Evolutionary conservation across 1,140 invertebrate species (phyloP).

Genomic region (Tetragnatha versicolor): DNA sequence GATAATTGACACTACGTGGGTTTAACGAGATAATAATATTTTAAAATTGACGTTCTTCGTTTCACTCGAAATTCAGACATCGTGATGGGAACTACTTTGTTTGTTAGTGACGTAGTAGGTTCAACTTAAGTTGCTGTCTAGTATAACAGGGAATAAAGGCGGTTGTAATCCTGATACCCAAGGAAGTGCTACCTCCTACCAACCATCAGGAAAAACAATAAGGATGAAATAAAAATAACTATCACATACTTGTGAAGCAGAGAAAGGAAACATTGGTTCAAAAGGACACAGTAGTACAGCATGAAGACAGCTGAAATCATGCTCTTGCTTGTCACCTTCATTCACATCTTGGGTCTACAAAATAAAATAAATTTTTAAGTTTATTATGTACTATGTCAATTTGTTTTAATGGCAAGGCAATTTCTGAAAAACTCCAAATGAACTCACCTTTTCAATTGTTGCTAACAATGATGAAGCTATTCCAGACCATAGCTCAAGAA

Average conservation of each 20-base stretch:
- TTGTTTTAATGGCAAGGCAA: too few relatives aligned
- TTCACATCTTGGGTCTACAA: slow-evolving; percentile 41
- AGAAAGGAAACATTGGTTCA: slow-evolving; percentile 26
- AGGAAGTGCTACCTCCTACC: too few relatives aligned
- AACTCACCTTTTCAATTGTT: slow-evolving; percentile 25
- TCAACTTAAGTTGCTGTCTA: too few relatives aligned
- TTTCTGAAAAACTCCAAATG: not conserved
- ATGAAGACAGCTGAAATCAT: slow-evolving; percentile 38
- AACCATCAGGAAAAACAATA: too few relatives aligned
- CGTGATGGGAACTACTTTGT: too few relatives aligned
- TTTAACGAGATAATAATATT: too few relatives aligned
- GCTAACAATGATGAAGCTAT: slow-evolving; percentile 31
- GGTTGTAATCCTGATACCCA: too few relatives aligned
- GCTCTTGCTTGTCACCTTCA: slow-evolving; percentile 27
- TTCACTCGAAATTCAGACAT: too few relatives aligned
- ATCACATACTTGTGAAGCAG: not conserved
- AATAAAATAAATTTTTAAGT: not conserved
- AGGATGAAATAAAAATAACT: not conserved
- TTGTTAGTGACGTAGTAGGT: too few relatives aligned
- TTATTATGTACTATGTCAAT: not conserved
- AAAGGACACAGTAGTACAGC: slow-evolving; percentile 36
- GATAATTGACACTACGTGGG: too few relatives aligned
- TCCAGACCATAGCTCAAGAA: slow-evolving; percentile 38
- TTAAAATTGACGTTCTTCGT: too few relatives aligned
- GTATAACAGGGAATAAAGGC: too few relatives aligned